Conservation (phyloP, 2,888 invertebrate species). For the Leptothorax acervorum region DNA sequence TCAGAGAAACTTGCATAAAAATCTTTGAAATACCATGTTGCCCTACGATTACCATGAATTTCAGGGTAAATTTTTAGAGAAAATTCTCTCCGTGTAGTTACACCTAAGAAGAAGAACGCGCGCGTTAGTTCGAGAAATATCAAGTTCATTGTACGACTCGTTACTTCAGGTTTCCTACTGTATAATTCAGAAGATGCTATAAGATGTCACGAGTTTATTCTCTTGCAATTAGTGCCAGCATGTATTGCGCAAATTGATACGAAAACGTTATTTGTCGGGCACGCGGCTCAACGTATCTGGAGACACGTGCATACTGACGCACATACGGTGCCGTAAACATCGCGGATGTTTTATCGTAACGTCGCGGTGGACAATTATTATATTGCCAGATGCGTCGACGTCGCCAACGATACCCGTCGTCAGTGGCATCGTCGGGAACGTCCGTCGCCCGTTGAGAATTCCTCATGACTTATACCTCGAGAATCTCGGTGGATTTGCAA, state of each 20-base stretch:
- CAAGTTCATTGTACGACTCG: not conserved
- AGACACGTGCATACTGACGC: slow-evolving; percentile 9
- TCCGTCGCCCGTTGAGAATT: not conserved
- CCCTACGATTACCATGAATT: too few species aligned
- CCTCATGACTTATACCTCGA: not conserved
- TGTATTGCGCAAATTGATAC: slow-evolving; percentile 20
- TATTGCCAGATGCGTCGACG: slow-evolving; percentile 30
- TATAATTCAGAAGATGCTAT: not conserved
- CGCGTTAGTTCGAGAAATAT: not conserved
- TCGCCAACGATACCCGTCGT: slow-evolving; percentile 11
- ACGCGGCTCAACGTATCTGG: slow-evolving; percentile 6
- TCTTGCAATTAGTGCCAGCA: not conserved
- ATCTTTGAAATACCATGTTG: too few species aligned
- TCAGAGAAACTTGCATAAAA: too few species aligned
- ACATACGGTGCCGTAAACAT: slow-evolving; percentile 28
- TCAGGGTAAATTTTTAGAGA: too few species aligned
- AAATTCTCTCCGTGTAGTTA: too few species aligned
- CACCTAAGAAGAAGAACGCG: not conserved
- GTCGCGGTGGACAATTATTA: slow-evolving; percentile 25
- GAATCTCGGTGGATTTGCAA: slow-evolving; percentile 36
- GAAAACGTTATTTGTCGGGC: slow-evolving; percentile 16
- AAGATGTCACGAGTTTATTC: not conserved
- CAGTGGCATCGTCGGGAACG: not conserved
- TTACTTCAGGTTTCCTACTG: not conserved
- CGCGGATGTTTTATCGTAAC: slow-evolving; percentile 25